Evolutionary conservation across 2,888 invertebrate genomes (phyloP), one percentile per base, ranked within the genome.

Genomic region (Xanthorhoe spadicearia): DNA sequence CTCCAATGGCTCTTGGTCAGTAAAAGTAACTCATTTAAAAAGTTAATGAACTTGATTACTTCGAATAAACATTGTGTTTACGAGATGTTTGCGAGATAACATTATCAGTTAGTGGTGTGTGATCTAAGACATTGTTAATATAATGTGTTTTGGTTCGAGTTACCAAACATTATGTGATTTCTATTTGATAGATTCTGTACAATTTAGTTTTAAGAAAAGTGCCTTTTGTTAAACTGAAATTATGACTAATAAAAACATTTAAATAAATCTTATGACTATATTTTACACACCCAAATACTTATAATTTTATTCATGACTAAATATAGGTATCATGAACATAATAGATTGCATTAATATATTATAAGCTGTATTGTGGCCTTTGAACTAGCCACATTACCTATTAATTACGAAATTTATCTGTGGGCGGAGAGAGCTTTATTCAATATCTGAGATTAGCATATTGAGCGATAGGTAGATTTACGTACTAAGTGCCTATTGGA

Each of bases 1-100:
- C 92, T 8, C 89, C 93, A 1, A 84, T 93, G 56, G 93, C 93
- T 52, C 83, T 93, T 63, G 91, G 93, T 74, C 93, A 93, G 75
- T 93, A 74, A 81, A 76, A 75, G 66, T 71, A 58, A 61, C 23
- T 23, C 4, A 23, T 4, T 23, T 23, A 23, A 23, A n/a, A 23
- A 23, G 23, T 23, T 23, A 50, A 19, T 61, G 38, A 13, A 43
- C 32, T 50, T 17, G 35, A 58, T 43, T 58, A 55, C 35, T 64
- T 13, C 56, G 55, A 57, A 58, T 56, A 38, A 23, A 23, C 18
- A 38, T 35, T 38, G 38, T 43, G 13, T 43, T 13, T 13, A 49
- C 38, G 35, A 0, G 9, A 35, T 57, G 6, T 23, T 38, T 23
- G n/a, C n/a, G n/a, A n/a, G n/a, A n/a, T n/a, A n/a, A n/a, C n/a